Base-by-base conservation (phyloP, 2,888 invertebrate genomes). In the Amphipoea oculea region DNA sequence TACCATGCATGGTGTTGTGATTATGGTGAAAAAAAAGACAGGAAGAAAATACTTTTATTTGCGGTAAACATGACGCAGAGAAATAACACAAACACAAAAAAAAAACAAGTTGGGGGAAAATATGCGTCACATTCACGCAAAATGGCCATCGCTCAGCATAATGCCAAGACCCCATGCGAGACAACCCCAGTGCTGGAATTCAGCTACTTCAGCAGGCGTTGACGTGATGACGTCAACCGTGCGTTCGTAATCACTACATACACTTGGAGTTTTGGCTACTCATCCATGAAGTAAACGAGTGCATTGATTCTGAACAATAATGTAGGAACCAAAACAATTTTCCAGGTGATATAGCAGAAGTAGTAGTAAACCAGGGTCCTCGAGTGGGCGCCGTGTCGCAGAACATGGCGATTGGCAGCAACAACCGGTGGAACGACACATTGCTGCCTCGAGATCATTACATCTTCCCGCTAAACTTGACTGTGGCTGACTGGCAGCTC, bases 341-440 rank as follows among this genome's bases (percentile, higher is more conserved):
- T 94, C 87, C 93, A 97, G 98, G 98, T 72, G 98, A 98, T 92
- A 92, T 98, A 85, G 98, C 98, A 9, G 98, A 98, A 94, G 97
- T 98, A 73, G 97, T 97, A 7, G 96, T 98, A 14, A 97, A 97
- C 88, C 98, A 98, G 91, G 98, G 97, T 0, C 97, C 97, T 0
- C 91, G 97, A 67, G 95, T 96, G 9, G 96, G 96, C 0, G 89
- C 95, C 0, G 91, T 92, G 0, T 89, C 95, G 0, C 94, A 94
- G 62, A 93, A 93, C 68, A 94, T 98, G 91, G 93, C 94, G 5
- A 93, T 97, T 7, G 98, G 98, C 36, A 96, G 97, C 62, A 93
- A 94, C 68, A 98, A 98, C 79, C 96, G 97, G 69, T 98, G 98
- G 98, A 98, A 98, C 89, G 97, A 98, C 88, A 97, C 97, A 0